Conservation (phyloP, 2,797 vertebrate species). For the Smutsia temminckii region DNA sequence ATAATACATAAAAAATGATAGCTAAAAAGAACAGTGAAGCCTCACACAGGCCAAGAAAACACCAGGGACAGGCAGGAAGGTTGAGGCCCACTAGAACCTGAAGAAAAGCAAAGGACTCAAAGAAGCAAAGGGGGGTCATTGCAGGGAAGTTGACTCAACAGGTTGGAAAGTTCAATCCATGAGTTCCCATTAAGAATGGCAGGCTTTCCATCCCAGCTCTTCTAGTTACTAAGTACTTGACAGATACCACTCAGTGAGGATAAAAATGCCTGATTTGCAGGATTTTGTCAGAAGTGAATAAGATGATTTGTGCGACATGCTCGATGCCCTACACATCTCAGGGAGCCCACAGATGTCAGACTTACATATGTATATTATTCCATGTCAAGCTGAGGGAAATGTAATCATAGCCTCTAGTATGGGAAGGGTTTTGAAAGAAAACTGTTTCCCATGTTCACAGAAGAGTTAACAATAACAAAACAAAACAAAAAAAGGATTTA, state of each 20-base stretch:
- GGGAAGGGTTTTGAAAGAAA: conserved; percentile 57
- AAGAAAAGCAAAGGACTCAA: background rate
- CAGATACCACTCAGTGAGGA: background rate
- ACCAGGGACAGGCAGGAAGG: background rate
- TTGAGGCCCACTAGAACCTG: too few relatives aligned
- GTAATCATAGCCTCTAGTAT: conserved; percentile 65
- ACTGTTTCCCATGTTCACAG: conserved; percentile 61
- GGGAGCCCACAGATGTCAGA: conserved; percentile 36
- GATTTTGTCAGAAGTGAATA: background rate
- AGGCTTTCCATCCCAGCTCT: background rate
- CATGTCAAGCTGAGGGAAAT: conserved; percentile 22
- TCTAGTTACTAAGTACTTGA: background rate
- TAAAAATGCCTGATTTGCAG: background rate
- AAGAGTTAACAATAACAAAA: background rate
- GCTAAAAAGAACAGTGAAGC: background rate
- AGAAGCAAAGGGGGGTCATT: background rate
- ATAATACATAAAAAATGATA: background rate
- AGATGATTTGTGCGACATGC: background rate
- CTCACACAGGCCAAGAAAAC: background rate
- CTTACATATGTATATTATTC: background rate
- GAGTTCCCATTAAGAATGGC: background rate
- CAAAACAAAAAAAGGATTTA: background rate
- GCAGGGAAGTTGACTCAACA: background rate
- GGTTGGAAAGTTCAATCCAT: background rate
- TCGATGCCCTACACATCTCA: background rate